Conservation (phyloP, 2,113 vertebrate genomes). For the Cygnus buccinator region DNA sequence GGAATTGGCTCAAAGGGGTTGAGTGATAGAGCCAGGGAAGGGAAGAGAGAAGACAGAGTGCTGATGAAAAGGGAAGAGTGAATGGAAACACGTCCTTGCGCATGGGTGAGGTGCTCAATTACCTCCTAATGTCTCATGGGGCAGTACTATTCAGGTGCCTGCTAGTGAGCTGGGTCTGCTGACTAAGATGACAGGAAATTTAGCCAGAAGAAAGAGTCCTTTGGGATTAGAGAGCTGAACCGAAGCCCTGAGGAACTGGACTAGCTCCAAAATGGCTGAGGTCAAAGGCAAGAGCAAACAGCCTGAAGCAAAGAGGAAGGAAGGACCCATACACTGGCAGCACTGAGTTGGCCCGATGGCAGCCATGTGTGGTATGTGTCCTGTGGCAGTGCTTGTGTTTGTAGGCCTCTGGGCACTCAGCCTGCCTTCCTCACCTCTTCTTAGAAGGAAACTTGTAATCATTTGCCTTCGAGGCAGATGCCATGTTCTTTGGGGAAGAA, state of each 20-base stretch:
- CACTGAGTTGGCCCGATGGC: background rate
- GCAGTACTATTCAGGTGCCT: background rate
- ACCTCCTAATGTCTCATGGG: background rate
- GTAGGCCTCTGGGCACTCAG: background rate
- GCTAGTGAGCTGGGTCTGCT: background rate
- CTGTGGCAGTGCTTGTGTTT: background rate
- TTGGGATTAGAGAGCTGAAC: background rate
- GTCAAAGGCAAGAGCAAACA: background rate
- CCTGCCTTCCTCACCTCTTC: background rate
- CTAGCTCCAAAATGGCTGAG: background rate
- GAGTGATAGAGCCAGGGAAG: background rate
- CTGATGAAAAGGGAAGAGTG: background rate
- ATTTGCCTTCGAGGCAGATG: background rate
- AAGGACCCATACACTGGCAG: background rate
- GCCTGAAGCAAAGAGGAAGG: background rate
- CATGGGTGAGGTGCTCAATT: accelerated
- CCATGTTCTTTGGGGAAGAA: background rate
- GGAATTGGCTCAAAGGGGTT: accelerated
- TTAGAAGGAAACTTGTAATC: background rate
- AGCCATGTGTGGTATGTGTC: accelerated
- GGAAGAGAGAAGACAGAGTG: background rate
- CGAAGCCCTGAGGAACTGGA: background rate
- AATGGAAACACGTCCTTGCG: background rate
- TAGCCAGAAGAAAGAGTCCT: background rate
- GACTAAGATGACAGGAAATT: background rate